Percentiles rank a stretch among this genome's conserved stretches.
These are phyloP conservation scores for Phenganax marumi DNA, from an alignment of 92 coral and sea anemone genomes.

Conservation along the genomic window DNA sequence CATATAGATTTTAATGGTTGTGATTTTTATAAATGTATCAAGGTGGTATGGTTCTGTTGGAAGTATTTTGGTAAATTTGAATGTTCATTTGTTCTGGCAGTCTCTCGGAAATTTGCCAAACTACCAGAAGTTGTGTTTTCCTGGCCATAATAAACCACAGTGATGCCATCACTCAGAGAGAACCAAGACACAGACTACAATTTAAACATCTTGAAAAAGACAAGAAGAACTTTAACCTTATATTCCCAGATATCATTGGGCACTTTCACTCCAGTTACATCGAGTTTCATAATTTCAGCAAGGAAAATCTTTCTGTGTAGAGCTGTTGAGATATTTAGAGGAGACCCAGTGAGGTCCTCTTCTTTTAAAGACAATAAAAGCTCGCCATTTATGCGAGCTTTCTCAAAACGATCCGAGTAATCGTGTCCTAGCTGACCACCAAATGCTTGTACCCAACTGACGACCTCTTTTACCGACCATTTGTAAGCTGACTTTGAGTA, in stretches of 20 bases:
- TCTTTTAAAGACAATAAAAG: slow-evolving; percentile 69
- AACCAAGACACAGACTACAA: no score
- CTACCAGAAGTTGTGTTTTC: no score
- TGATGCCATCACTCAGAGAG: no score
- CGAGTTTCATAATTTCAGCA: slow-evolving; percentile 65
- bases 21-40: no score
- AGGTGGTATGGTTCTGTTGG: no score
- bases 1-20: no score
- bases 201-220: no score
- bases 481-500: slow-evolving; percentile 37
- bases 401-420: slow-evolving; percentile 60
- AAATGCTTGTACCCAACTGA: slow-evolving; percentile 68
- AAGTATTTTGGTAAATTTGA: no score
- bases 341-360: slow-evolving; percentile 61
- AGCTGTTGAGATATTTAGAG: slow-evolving; percentile 55
- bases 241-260: slow-evolving; percentile 91
- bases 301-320: slow-evolving; percentile 66
- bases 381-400: slow-evolving; percentile 73
- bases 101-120: no score
- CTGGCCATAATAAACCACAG: no score
- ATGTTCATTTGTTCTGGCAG: no score
- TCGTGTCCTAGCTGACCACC: slow-evolving; percentile 69
- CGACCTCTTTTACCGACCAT: slow-evolving; percentile 63
- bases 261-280: slow-evolving; percentile 62
- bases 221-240: slow-evolving; percentile 57